Evolutionary conservation across 2,113 vertebrate genomes (phyloP), one percentile per base, ranked within the genome.

Genomic region (Scomber japonicus): DNA sequence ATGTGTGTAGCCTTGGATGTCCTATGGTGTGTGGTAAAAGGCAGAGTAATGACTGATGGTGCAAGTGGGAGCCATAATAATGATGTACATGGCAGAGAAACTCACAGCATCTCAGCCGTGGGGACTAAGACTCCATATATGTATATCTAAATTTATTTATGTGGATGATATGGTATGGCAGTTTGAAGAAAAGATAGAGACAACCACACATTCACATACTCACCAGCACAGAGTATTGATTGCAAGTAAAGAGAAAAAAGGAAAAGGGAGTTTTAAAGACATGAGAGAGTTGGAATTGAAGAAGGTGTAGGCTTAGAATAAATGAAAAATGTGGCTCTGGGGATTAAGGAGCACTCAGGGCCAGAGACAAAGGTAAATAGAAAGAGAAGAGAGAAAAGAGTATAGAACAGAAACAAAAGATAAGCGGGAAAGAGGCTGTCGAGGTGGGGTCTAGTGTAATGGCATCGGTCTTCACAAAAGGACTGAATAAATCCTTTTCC

Each of bases 321-420:
- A 87, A 88, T 84, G 73, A 82, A 77, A 84, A 73, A 71, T 12
- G 3, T 19, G 62, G 81, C 83, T 35, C 71, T 0, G 2, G 70
- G 69, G 88, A 87, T 80, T 75, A 69, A 30, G 60, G 54, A 60
- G 53, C 4, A 71, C 65, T 74, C 67, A 16, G 60, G 55, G 74
- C 49, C 44, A 14, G 51, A 78, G 83, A 72, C 84, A 88, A 82
- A 86, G 62, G 87, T 88, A 86, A 83, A 89, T 49, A 87, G 78
- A 83, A 78, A 10, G 66, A 73, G 27, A 48, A 46, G 31, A 51
- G 71, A 59, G 40, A 27, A 35, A 3, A 74, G 50, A 51, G 62
- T 74, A 67, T 27, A 71, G 11, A n/a, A 68, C 40, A 40, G 70
- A 82, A 61, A 76, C 8, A 0, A 59, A 65, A 72, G 45, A 46